These are phyloP conservation scores for Fukomys damarensis DNA, from an alignment of 2,113 vertebrate species.

Conservation along the genomic window DNA sequence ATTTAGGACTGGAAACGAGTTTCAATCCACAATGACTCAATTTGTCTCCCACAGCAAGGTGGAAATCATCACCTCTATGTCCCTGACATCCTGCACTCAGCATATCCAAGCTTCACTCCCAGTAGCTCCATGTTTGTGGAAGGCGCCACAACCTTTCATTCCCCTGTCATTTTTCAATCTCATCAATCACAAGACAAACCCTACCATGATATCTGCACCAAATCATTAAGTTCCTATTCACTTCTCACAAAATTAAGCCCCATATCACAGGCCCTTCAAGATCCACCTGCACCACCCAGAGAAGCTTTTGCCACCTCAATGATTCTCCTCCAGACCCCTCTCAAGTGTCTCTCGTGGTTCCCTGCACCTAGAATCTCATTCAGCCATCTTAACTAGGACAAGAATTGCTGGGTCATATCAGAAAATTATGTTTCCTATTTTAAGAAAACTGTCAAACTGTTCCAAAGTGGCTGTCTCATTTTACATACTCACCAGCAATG, in stretches of 20 bases:
- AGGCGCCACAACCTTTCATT: background rate
- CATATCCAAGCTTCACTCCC: background rate
- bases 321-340: background rate
- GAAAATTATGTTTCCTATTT: slow-evolving; percentile 19
- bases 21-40: background rate
- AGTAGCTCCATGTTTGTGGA: background rate
- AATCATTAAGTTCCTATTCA: slow-evolving; percentile 7
- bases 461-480: background rate
- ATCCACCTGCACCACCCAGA: background rate
- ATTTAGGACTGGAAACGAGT: slow-evolving; percentile 40
- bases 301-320: background rate
- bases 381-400: background rate
- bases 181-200: background rate
- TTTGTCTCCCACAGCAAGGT: background rate
- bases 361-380: background rate
- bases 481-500: background rate
- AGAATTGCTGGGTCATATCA: background rate
- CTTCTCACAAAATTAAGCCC: slow-evolving; percentile 45
- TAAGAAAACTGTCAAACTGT: slow-evolving; percentile 3
- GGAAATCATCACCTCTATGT: background rate
- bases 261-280: background rate
- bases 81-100: background rate
- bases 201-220: background rate
- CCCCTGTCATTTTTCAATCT: background rate
- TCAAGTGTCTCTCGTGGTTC: background rate